These are phyloP conservation scores for Silurus lanzhouensis DNA, from an alignment of 2,797 vertebrate genomes.

Conservation along the genomic window DNA sequence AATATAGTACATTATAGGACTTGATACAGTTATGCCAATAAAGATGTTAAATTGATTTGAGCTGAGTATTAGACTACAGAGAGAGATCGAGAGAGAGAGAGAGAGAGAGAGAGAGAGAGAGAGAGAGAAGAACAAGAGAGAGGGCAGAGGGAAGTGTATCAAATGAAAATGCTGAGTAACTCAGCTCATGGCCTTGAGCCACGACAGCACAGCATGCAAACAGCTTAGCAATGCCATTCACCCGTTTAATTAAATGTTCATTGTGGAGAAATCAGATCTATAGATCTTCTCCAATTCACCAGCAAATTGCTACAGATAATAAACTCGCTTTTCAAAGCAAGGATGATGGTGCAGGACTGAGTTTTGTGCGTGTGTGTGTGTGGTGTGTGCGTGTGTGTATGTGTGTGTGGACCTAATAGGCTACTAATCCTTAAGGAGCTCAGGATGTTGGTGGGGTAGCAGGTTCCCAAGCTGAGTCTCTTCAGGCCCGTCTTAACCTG, in stretches of 20 bases:
- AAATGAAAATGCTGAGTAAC: slow-evolving; percentile 64
- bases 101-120: neutral
- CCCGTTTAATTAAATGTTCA: slow-evolving; percentile 58
- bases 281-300: slow-evolving; percentile 25
- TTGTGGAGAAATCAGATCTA: slow-evolving; percentile 44
- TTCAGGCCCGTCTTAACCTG: slow-evolving; percentile 74
- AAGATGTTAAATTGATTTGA: neutral
- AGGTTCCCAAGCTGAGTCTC: slow-evolving; percentile 46
- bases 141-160: neutral
- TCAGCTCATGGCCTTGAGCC: slow-evolving; percentile 56
- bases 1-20: neutral
- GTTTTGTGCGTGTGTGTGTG: slow-evolving; percentile 12
- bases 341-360: slow-evolving; percentile 24
- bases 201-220: slow-evolving; percentile 59
- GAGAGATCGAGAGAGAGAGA: neutral
- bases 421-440: slow-evolving; percentile 40
- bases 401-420: slow-evolving; percentile 15
- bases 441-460: slow-evolving; percentile 25
- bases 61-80: neutral
- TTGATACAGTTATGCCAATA: neutral
- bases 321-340: slow-evolving; percentile 24
- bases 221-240: slow-evolving; percentile 51
- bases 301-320: slow-evolving; percentile 30
- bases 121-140: too few species aligned
- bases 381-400: slow-evolving; percentile 23